Evolutionary conservation across 2,113 vertebrate genomes (phyloP).

Genomic region (Apistogramma diplotaenia): DNA sequence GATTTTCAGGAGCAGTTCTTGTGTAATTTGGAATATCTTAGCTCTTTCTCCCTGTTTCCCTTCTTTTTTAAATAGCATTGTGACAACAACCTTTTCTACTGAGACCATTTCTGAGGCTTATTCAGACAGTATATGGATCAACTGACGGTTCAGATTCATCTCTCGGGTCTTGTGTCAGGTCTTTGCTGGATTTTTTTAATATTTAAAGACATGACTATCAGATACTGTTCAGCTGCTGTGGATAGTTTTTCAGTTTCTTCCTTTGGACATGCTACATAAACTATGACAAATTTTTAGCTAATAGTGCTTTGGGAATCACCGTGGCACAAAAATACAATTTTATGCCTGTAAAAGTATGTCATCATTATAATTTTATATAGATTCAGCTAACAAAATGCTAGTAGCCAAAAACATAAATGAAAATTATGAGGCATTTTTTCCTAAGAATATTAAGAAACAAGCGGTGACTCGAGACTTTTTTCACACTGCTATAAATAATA

Average conservation of each 20-base stretch:
- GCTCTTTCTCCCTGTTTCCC: background rate
- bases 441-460: background rate
- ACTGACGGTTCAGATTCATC: too few relatives aligned
- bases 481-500: background rate
- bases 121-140: background rate
- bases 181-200: background rate
- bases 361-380: background rate
- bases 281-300: too few relatives aligned
- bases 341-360: background rate
- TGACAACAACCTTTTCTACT: background rate
- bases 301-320: too few relatives aligned
- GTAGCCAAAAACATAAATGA: background rate
- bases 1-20: background rate
- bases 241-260: background rate
- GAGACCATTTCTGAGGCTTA: background rate
- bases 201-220: background rate
- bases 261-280: background rate
- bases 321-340: too few relatives aligned
- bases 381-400: background rate
- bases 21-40: background rate
- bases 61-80: background rate
- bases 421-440: background rate
- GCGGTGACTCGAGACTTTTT: background rate
- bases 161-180: background rate
- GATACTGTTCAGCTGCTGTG: background rate